Evolutionary conservation across 2,888 invertebrate genomes (phyloP), one percentile per base, ranked within the genome.

Genomic region (Schrankia costaestrigalis): DNA sequence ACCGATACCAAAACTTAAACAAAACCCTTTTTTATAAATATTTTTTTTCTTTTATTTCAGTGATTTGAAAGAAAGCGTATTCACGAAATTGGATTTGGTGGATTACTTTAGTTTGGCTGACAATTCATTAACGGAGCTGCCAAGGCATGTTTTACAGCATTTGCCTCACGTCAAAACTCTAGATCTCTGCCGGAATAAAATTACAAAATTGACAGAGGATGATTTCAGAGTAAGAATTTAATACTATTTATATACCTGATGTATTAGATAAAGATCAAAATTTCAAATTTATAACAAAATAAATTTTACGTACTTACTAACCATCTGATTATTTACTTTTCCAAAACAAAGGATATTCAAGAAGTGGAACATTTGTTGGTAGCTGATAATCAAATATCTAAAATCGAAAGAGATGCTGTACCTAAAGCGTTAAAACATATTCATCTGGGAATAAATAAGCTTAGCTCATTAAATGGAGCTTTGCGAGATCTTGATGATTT

Each of bases 101-200:
- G 91, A 91, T 56, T 94, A 91, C 81, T 90, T 97, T 64, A 94
- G 95, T 66, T 81, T 97, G 45, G 93, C 94, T 6, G 94, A 95
- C 81, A 96, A 96, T 78, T 89, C 90, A 31, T 83, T 97, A 46
- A 88, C 90, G 19, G 91, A 92, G 56, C 91, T 96, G 77, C 96
- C 96, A 3, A 90, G 92, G 27, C 91, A 94, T 47, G 91, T 95
- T 26, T 88, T 95, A 39, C 90, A 91, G 31, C 93, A 94, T 63
- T 89, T 96, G 78, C 93, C 95, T 1, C 91, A 93, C 50, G 89
- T 97, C 36, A 91, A 92, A 65, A 94, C 94, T 1, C 84, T 97
- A 41, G 95, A 96, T 76, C 85, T 98, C 38, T 94, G 94, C 52
- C 90, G 95, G 49, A 95, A 96, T 64, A 91, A 91, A 52, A 93